Base-by-base conservation (phyloP, 2,113 vertebrate genomes). In the Pluvialis apricaria region DNA sequence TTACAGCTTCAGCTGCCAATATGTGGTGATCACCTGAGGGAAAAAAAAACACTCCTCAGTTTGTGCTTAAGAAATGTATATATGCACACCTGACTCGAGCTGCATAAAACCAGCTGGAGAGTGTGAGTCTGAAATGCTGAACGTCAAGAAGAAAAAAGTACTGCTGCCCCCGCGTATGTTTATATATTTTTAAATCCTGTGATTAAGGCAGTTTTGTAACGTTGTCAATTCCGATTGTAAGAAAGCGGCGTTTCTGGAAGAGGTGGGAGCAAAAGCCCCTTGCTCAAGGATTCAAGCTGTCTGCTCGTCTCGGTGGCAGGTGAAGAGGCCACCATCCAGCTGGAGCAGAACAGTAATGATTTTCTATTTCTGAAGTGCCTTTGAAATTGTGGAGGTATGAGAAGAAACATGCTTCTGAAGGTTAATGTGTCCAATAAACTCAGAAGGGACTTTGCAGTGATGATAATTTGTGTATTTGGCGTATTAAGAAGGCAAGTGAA, bases 261-360 rank as follows among this genome's bases (percentile, higher is more conserved):
- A 68, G 13, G 15, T 19, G 70, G 51, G 29, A 71, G 51, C 34
- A 8, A 51, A 85, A 93, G 14, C 28, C 20, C 17, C 24, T 57
- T 9, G 15, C n/a, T 66, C 6, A 44, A 66, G 60, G n/a, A 19
- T 49, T 77, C 7, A 28, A 31, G 47, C 86, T 61, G 66, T 21
- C 52, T 2, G 3, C 40, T 61, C 5, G 1, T 34, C 47, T 55
- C 0, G 1, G 61, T 34, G 28, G 17, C 1, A 4, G 71, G 65
- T 94, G 88, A 47, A 47, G 45, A 71, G 65, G 64, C 38, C 88
- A 54, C 88, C 51, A 10, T 42, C 77, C 88, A 66, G 77, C 82
- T 82, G 92, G 51, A 87, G 92, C 71, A 66, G 60, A 61, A 83
- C 60, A 44, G 19, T 32, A 12, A 20, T 18, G 58, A 10, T 44